These are phyloP conservation scores for Xylocopa sonorina DNA, from an alignment of 1,140 invertebrate species.

Conservation along the genomic window DNA sequence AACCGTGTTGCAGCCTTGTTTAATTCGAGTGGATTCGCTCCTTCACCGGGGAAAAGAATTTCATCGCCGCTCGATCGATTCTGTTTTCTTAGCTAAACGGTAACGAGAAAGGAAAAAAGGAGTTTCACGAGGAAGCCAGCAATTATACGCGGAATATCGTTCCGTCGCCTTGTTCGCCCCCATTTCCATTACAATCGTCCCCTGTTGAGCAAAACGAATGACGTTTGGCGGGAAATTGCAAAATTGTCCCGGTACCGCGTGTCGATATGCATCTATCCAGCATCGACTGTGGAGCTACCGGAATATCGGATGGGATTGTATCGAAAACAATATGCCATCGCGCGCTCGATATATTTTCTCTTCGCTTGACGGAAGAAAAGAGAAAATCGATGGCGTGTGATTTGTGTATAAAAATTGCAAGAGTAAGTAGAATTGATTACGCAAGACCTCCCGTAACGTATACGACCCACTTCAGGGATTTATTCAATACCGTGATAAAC, in stretches of 20 bases:
- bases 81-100: background rate
- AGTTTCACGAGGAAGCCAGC: background rate
- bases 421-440: too few relatives aligned
- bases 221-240: slow-evolving; percentile 20
- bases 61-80: background rate
- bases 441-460: too few relatives aligned
- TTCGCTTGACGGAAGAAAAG: background rate
- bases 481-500: too few relatives aligned
- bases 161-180: background rate
- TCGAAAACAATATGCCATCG: background rate
- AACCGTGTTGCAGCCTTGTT: background rate
- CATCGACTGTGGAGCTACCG: background rate
- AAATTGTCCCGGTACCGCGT: slow-evolving; percentile 15
- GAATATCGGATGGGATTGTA: background rate
- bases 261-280: slow-evolving; percentile 22
- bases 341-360: background rate
- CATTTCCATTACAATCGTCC: slow-evolving; percentile 23
- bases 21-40: background rate
- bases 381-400: background rate
- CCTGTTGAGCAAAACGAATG: slow-evolving; percentile 1
- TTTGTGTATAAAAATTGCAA: too few relatives aligned
- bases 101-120: background rate
- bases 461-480: too few relatives aligned
- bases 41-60: background rate
- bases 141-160: background rate